Conservation (phyloP, 2,888 invertebrate species). For the Tetanocera ferruginea region DNA sequence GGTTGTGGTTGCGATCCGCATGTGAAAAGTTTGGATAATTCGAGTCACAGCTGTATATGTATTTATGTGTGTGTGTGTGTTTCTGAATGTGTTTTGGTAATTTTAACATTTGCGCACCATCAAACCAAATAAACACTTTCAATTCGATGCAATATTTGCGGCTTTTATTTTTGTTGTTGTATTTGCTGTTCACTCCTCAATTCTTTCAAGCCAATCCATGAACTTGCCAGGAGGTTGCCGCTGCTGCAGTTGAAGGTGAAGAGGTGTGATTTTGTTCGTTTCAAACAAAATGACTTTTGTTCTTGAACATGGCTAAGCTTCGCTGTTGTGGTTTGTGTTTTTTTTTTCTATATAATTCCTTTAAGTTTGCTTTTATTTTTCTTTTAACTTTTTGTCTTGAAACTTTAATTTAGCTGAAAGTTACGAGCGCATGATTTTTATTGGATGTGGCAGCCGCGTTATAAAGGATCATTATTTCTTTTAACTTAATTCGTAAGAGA, state of each 20-base stretch:
- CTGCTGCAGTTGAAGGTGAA: neutral
- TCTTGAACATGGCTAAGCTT: neutral
- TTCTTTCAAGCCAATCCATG: neutral
- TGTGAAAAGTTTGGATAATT: neutral
- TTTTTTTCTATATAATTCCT: neutral
- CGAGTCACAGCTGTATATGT: neutral
- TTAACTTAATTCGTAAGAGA: neutral
- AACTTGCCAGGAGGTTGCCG: neutral
- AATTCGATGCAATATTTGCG: constrained; percentile 27
- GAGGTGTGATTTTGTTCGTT: constrained; percentile 30
- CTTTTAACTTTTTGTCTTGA: neutral
- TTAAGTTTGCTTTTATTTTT: neutral
- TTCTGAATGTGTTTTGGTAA: neutral
- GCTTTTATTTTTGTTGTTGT: neutral
- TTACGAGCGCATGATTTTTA: constrained; percentile 30
- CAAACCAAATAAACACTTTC: constrained; percentile 32
- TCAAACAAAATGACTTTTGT: constrained; percentile 32
- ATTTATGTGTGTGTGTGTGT: neutral
- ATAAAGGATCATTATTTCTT: constrained; percentile 26
- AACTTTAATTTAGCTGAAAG: constrained; percentile 30
- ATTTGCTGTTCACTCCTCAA: neutral
- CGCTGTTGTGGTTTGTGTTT: neutral
- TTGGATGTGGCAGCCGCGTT: constrained; percentile 27
- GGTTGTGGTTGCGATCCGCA: constrained; percentile 3
- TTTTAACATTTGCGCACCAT: constrained; percentile 16